These are phyloP conservation scores for Cricetomys ansorgei DNA, from an alignment of 2,113 vertebrate genomes.

Conservation along the genomic window DNA sequence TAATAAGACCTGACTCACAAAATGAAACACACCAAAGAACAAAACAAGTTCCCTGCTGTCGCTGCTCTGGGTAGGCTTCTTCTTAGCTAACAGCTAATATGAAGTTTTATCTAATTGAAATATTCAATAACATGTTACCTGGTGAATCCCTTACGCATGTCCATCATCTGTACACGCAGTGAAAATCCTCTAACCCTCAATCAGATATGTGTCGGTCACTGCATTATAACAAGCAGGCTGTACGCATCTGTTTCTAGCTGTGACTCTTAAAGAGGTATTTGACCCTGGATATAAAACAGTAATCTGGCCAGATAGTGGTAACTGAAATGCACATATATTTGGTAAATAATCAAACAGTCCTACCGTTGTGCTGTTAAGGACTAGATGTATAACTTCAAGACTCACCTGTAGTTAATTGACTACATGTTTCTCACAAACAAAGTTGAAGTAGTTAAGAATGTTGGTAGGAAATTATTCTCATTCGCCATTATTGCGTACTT, in stretches of 20 bases:
- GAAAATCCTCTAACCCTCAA: slow-evolving; percentile 6
- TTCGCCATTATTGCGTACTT: background rate
- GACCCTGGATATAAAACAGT: background rate
- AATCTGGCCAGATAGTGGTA: background rate
- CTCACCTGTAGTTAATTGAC: background rate
- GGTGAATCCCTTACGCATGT: background rate
- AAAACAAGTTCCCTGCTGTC: background rate
- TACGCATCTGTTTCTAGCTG: background rate
- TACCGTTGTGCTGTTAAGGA: background rate
- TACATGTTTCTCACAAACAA: background rate
- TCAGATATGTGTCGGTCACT: background rate
- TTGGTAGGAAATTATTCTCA: background rate
- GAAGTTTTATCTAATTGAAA: slow-evolving; percentile 4
- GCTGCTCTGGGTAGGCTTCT: background rate
- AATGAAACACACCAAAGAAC: background rate
- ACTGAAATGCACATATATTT: background rate
- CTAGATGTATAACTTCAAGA: slow-evolving; percentile 6
- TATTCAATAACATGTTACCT: background rate
- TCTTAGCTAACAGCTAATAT: background rate
- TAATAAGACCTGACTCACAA: background rate
- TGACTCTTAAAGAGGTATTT: background rate
- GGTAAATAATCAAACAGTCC: background rate
- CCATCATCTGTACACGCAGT: background rate
- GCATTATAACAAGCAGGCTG: slow-evolving; percentile 18
- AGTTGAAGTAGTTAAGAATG: background rate